Evolutionary conservation across 2,888 invertebrate species (phyloP).

Genomic region (Willowsia nigromaculata): DNA sequence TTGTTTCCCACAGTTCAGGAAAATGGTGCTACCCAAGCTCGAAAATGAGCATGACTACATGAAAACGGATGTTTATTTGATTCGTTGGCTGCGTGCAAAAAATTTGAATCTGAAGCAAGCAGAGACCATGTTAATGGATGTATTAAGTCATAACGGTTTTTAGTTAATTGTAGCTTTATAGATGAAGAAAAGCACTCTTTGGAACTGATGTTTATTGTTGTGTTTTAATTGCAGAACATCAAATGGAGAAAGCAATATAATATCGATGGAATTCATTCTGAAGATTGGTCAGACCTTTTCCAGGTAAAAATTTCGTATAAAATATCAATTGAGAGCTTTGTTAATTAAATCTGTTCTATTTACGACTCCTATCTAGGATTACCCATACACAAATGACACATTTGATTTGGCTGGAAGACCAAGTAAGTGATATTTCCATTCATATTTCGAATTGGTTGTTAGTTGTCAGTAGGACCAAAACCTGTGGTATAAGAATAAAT

Average conservation of each 20-base stretch:
- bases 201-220: not conserved
- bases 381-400: slow-evolving; percentile 56
- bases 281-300: slow-evolving; percentile 59
- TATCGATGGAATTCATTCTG: too few species aligned
- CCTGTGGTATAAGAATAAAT: too few species aligned
- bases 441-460: too few species aligned
- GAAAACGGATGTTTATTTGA: slow-evolving; percentile 53
- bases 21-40: slow-evolving; percentile 12
- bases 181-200: too few species aligned
- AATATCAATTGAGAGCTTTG: too few species aligned
- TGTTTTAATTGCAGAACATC: slow-evolving; percentile 20
- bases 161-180: too few species aligned
- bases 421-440: slow-evolving; percentile 47
- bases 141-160: not conserved
- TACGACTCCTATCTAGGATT: too few species aligned
- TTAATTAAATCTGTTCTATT: too few species aligned
- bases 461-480: too few species aligned
- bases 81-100: slow-evolving; percentile 60
- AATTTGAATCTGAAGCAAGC: slow-evolving; percentile 50
- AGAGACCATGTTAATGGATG: slow-evolving; percentile 55
- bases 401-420: slow-evolving; percentile 52
- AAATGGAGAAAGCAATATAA: slow-evolving; percentile 62
- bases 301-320: too few species aligned
- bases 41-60: slow-evolving; percentile 56
- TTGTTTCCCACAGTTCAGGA: slow-evolving; percentile 43